Percentiles rank a stretch among this genome's conserved stretches.
phyloP scores from a whole-genome alignment of 2,113 vertebrate species.

The Brachyhypopomus gauderio region DNA sequence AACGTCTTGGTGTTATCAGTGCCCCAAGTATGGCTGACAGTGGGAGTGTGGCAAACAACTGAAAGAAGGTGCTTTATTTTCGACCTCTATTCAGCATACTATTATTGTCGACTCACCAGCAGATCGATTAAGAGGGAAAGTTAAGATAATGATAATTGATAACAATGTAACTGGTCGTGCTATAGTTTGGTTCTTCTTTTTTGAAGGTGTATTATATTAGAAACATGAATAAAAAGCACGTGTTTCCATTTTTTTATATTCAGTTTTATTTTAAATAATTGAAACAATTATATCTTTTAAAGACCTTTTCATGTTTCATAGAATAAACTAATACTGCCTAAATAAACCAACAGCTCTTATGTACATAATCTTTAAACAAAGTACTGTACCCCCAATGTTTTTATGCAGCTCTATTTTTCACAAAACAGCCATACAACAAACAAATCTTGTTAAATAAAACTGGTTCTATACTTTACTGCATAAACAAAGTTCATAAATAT shows the following conservation, averaged over 20 bases:
- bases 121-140: neutral
- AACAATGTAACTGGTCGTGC: neutral
- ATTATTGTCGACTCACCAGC: neutral
- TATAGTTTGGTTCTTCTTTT: neutral
- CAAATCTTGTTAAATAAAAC: neutral
- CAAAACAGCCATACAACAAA: constrained; percentile 30
- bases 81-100: no score
- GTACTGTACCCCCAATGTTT: neutral
- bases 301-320: neutral
- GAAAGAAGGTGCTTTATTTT: no score
- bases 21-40: no score
- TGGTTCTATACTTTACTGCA: neutral
- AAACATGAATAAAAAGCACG: neutral
- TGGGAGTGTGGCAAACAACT: no score
- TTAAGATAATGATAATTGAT: neutral
- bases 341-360: constrained; percentile 12
- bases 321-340: constrained; percentile 35
- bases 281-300: neutral
- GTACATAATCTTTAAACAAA: constrained; percentile 3
- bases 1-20: no score
- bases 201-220: neutral
- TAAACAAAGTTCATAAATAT: neutral
- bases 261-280: constrained; percentile 19
- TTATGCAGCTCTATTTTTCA: constrained; percentile 20
- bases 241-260: neutral